Conservation (phyloP, 1,140 invertebrate species). For the Drosophila dunni region DNA sequence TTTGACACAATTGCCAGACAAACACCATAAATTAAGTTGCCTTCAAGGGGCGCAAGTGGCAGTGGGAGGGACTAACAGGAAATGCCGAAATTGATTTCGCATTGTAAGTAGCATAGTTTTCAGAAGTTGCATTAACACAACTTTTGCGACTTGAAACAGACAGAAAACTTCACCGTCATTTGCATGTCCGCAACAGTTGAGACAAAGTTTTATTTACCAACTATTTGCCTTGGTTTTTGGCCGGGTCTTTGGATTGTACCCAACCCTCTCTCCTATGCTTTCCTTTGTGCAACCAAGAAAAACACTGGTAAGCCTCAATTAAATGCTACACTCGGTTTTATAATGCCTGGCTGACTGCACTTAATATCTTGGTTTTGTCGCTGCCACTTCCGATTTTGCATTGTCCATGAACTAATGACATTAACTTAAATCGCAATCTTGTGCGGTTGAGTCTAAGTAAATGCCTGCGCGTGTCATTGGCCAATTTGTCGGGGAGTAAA, state of each 20-base stretch:
- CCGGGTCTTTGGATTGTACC: background rate
- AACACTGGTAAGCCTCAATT: constrained; percentile 56
- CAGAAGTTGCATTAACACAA: constrained; percentile 68
- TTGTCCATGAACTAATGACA: constrained; percentile 47
- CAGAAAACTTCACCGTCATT: constrained; percentile 68
- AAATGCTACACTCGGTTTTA: constrained; percentile 71
- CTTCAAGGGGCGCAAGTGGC: background rate
- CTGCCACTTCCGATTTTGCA: constrained; percentile 60
- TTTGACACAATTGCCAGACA: constrained; percentile 58
- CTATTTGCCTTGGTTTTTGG: constrained; percentile 50
- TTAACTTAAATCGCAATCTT: constrained; percentile 73
- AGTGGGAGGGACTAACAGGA: constrained; percentile 50
- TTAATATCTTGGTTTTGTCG: constrained; percentile 17
- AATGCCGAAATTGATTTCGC: constrained; percentile 77
- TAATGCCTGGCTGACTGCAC: constrained; percentile 40
- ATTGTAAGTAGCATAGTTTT: constrained; percentile 66
- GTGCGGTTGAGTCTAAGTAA: constrained; percentile 57
- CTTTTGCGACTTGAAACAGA: constrained; percentile 47
- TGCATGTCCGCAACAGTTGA: constrained; percentile 76
- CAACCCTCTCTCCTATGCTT: background rate
- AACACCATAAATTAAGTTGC: constrained; percentile 58
- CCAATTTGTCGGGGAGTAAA: constrained; percentile 64
- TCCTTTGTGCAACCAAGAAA: background rate
- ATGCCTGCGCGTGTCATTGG: constrained; percentile 61
- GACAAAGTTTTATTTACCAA: constrained; percentile 59